Conservation (phyloP, 1,140 invertebrate species). For the Galleria mellonella region DNA sequence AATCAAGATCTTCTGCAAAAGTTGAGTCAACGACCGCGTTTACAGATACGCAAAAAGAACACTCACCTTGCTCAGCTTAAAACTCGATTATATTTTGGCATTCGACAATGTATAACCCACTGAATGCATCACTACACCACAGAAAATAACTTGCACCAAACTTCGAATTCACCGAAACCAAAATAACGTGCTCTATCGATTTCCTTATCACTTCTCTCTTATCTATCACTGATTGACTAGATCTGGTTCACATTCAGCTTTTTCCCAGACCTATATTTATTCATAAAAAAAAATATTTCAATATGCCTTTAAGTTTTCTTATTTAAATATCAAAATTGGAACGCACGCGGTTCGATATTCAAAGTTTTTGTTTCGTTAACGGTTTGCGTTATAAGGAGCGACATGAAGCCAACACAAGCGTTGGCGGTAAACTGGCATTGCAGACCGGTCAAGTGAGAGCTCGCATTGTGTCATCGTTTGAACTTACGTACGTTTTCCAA, state of each 20-base stretch:
- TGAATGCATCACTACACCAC: constrained; percentile 48
- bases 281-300: constrained; percentile 14
- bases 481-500: constrained; percentile 33
- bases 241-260: constrained; percentile 16
- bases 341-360: constrained; percentile 10
- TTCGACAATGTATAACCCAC: constrained; percentile 25
- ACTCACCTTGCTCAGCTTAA: constrained; percentile 51
- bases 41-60: constrained; percentile 27
- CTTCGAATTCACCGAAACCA: constrained; percentile 7
- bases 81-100: constrained; percentile 48
- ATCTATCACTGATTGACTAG: constrained; percentile 25
- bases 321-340: constrained; percentile 2
- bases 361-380: constrained; percentile 28
- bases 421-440: constrained; percentile 46
- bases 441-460: constrained; percentile 52
- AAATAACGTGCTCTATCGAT: constrained; percentile 28
- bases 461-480: constrained; percentile 42
- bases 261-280: constrained; percentile 3
- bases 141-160: constrained; percentile 22
- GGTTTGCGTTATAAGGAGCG: constrained; percentile 18
- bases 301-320: constrained; percentile 10
- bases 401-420: constrained; percentile 38
- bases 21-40: constrained; percentile 35
- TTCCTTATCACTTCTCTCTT: constrained; percentile 16
- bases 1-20: constrained; percentile 4